Evolutionary conservation across 1,140 invertebrate genomes (phyloP), one percentile per base, ranked within the genome.

Genomic region (Bombyx mandarina): DNA sequence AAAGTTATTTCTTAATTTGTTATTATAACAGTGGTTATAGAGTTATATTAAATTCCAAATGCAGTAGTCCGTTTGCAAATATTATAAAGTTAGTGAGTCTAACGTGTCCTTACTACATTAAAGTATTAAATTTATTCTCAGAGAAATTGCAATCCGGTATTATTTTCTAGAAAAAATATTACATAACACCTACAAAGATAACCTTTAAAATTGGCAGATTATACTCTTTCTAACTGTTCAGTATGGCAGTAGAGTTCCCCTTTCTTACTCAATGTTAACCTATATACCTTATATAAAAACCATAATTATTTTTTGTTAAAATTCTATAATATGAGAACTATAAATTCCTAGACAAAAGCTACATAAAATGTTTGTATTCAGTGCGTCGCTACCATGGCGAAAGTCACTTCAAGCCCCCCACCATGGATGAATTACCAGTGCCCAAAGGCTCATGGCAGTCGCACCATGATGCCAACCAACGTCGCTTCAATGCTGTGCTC

Each of bases 371-470:
- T 44, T 50, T 48, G 8, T 61, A 43, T 69, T 0, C 62, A 86
- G 82, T 80, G n/a, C 26, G 26, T 35, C 72, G 83, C 0, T 80
- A 81, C 51, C 84, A 86, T 69, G 79, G 83, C 51, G 74, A 70
- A 1, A 66, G 67, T 43, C 65, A 76, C 43, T 82, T 79, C 71
- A 84, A 84, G 66, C 67, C 83, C 4, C 74, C 90, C 12, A 90
- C 88, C 9, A 91, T 94, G 90, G 92, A 95, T 72, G 94, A 95
- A 66, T 72, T 95, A 71, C 92, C 93, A 5, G 88, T 91, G 10
- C 94, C 94, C 6, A 81, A 89, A 52, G 94, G 94, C 35, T 91
- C 91, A 8, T 96, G 94, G 94, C 86, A 93, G 68, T 90, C 92
- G 18, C 72, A 90, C 43, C 76, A 94, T 73, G 89, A 92, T 57